Evolutionary conservation across 2,888 invertebrate genomes (phyloP).

Genomic region (Deilephila elpenor): DNA sequence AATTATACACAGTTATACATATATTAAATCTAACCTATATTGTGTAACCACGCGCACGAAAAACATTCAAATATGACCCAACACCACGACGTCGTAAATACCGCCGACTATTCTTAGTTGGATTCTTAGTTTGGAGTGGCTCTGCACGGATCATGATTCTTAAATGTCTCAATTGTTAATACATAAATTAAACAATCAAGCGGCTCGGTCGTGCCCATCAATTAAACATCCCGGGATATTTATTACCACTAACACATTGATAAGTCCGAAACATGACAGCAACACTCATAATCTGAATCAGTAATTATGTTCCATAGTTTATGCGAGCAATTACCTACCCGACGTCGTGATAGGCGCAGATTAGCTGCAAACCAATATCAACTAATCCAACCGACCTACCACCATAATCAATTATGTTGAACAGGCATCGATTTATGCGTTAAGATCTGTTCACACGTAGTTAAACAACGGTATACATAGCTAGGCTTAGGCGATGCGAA

Average conservation of each 20-base stretch:
- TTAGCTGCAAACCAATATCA: slow-evolving; percentile 56
- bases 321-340: slow-evolving; percentile 28
- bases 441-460: slow-evolving; percentile 41
- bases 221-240: slow-evolving; percentile 10
- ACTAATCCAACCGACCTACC: slow-evolving; percentile 52
- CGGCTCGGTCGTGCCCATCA: background rate
- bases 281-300: slow-evolving; percentile 6
- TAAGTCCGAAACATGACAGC: slow-evolving; percentile 22
- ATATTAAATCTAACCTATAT: background rate
- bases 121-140: background rate
- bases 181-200: slow-evolving; percentile 14
- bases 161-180: slow-evolving; percentile 11
- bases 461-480: slow-evolving; percentile 8
- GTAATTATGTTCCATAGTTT: slow-evolving; percentile 19
- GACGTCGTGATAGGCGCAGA: slow-evolving; percentile 36
- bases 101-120: background rate
- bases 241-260: slow-evolving; percentile 5
- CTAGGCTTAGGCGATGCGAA: background rate
- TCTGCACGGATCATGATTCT: background rate
- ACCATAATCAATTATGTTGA: slow-evolving; percentile 64
- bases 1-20: background rate
- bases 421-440: slow-evolving; percentile 44
- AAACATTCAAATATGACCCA: background rate
- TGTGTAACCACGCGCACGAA: background rate
- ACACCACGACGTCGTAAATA: background rate